Percentiles rank a stretch among this genome's conserved stretches.
Conservation (phyloP, 2,888 invertebrate genomes). For the Stenodema calcarata region DNA sequence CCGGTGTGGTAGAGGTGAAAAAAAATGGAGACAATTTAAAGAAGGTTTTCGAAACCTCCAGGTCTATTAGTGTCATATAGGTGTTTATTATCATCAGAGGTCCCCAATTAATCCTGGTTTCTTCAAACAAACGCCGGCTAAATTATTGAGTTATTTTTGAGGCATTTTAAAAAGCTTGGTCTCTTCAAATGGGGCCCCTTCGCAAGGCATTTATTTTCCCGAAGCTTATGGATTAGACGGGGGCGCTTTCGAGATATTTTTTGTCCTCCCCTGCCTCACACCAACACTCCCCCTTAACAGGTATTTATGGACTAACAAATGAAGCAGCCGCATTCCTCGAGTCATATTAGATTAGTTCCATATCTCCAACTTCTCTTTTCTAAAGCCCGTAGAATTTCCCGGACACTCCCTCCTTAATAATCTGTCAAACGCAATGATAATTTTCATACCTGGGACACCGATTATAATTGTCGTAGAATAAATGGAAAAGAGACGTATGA, state of each 20-base stretch:
- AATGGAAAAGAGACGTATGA: neutral
- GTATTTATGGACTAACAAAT: slow-evolving; percentile 49
- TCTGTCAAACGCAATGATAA: slow-evolving; percentile 37
- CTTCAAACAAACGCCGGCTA: slow-evolving; percentile 29
- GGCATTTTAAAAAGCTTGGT: slow-evolving; percentile 22
- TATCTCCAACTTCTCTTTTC: slow-evolving; percentile 13
- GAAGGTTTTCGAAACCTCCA: slow-evolving; percentile 14
- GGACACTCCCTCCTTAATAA: slow-evolving; percentile 4
- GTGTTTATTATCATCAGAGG: slow-evolving; percentile 43
- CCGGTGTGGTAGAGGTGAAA: neutral
- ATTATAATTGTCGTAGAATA: neutral
- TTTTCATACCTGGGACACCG: neutral
- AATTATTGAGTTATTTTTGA: slow-evolving; percentile 45
- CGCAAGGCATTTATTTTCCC: slow-evolving; percentile 9
- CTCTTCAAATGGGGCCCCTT: slow-evolving; percentile 24
- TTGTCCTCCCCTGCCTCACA: neutral
- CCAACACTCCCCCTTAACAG: slow-evolving; percentile 14
- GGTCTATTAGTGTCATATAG: slow-evolving; percentile 40
- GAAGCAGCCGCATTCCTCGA: slow-evolving; percentile 46
- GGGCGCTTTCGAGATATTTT: neutral
- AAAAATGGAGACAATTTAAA: slow-evolving; percentile 44
- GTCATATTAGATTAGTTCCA: slow-evolving; percentile 48
- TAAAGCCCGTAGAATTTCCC: neutral
- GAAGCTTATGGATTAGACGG: slow-evolving; percentile 37
- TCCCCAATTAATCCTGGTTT: slow-evolving; percentile 40